Evolutionary conservation across 2,888 invertebrate genomes (phyloP), one percentile per base, ranked within the genome.

Genomic region (Leuctra nigra): DNA sequence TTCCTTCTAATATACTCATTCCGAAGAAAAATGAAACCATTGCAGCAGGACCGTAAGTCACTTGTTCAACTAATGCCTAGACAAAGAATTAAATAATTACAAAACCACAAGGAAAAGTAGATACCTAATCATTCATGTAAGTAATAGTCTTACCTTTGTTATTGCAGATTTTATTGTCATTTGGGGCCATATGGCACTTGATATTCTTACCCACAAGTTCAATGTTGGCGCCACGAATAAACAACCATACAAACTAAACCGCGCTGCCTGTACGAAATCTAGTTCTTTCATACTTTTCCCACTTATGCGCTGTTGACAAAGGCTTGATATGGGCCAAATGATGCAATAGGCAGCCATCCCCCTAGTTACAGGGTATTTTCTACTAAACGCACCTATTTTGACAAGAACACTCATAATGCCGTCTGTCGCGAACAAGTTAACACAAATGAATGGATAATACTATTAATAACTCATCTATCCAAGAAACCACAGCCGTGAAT

Each of bases 191-290:
- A 58, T 54, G 53, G 78, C 76, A 63, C 81, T 82, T n/a, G 88
- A 85, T 53, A 88, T 70, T 68, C 82, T 83, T 47, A 92, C 74
- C 91, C 91, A 91, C 56, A 80, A 79, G 66, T 87, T 90, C 0
- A 91, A 72, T 4, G 87, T 87, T 13, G 91, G 91, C 1, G 90
- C 91, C 18, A 87, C 87, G 70, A 86, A 88, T 48, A 86, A 78
- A 7, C 86, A 82, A n/a, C 90, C 91, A 70, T 86, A 90, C 52
- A 89, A 66, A 66, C 87, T 83, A 72, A 85, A 91, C 59, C 89
- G 77, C 35, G 82, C 71, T 62, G 83, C 81, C 67, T 86, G 80
- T 71, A 63, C 57, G 36, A 60, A 61, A 56, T 72, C 70, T 11
- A 73, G 55, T 56, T 71, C 64, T 53, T 65, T 35, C 11, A 50